Evolutionary conservation across 2,888 invertebrate species (phyloP).

Genomic region (Stomorhina lunata): DNA sequence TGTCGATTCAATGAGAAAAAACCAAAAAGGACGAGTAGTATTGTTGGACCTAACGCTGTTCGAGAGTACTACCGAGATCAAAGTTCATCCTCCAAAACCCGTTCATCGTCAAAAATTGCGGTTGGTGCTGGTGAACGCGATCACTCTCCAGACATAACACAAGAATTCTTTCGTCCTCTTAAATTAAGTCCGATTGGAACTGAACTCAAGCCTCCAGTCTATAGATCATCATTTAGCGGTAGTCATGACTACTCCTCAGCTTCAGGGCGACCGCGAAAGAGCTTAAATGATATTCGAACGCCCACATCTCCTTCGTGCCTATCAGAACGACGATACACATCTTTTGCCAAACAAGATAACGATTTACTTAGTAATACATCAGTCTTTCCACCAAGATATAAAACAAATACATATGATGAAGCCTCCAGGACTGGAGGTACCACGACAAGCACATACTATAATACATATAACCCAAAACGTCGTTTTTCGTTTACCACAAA

Average conservation of each 20-base stretch:
- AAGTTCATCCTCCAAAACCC: constrained; percentile 71
- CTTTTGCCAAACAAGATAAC: constrained; percentile 67
- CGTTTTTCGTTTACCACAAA: constrained; percentile 77
- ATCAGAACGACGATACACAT: constrained; percentile 71
- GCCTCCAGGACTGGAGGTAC: constrained; percentile 36
- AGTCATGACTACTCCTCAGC: constrained; percentile 70
- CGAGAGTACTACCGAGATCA: constrained; percentile 81
- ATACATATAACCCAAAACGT: constrained; percentile 78
- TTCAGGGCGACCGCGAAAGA: constrained; percentile 74
- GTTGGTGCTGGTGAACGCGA: constrained; percentile 69
- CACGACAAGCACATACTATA: constrained; percentile 73
- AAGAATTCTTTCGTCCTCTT: constrained; percentile 77
- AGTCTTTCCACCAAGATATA: constrained; percentile 71
- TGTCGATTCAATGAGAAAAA: constrained; percentile 93
- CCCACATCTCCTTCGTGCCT: constrained; percentile 76
- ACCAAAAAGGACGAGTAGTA: constrained; percentile 84
- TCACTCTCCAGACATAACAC: constrained; percentile 77
- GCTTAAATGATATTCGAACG: constrained; percentile 74
- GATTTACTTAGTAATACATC: constrained; percentile 69
- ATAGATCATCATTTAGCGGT: constrained; percentile 70
- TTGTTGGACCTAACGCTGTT: constrained; percentile 83
- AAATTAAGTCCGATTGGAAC: constrained; percentile 77
- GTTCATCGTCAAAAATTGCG: constrained; percentile 71
- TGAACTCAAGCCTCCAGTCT: constrained; percentile 77
- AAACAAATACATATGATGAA: constrained; percentile 73